These are phyloP conservation scores for Aporophyla lueneburgensis DNA, from an alignment of 2,888 invertebrate genomes.

Conservation along the genomic window DNA sequence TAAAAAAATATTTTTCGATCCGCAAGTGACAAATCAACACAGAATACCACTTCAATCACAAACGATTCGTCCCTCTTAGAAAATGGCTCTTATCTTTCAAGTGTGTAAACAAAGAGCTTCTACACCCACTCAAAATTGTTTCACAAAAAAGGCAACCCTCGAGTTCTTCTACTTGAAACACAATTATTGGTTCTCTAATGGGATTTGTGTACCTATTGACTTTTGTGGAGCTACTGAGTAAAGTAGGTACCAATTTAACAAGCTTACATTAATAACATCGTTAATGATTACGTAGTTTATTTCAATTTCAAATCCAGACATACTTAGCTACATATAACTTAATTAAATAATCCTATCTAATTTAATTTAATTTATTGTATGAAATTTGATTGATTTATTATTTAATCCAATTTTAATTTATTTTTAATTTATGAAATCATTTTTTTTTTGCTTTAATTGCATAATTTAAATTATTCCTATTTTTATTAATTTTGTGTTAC, in stretches of 20 bases:
- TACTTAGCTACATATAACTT: too few species aligned
- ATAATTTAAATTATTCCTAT: too few species aligned
- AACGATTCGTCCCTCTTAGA: conserved; percentile 57
- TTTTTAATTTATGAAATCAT: too few species aligned
- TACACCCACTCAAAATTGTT: conserved; percentile 77
- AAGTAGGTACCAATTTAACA: conserved; percentile 3
- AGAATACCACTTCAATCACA: conserved; percentile 58
- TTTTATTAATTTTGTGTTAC: too few species aligned
- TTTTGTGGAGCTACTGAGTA: conserved; percentile 31
- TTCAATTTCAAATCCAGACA: not conserved
- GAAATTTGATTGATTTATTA: too few species aligned
- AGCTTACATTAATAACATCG: not conserved
- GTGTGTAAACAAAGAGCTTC: conserved; percentile 81
- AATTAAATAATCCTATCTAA: too few species aligned
- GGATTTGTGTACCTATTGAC: conserved; percentile 57
- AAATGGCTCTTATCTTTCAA: conserved; percentile 70
- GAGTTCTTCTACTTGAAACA: conserved; percentile 75
- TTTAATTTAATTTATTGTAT: too few species aligned
- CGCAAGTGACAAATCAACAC: conserved; percentile 56
- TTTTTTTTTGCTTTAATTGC: too few species aligned
- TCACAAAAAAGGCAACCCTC: conserved; percentile 73
- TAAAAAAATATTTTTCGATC: conserved; percentile 9
- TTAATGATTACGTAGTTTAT: not conserved
- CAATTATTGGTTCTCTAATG: conserved; percentile 81
- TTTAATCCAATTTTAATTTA: too few species aligned